These are phyloP conservation scores for Terebella lapidaria DNA, from an alignment of 2,888 invertebrate genomes.

Conservation along the genomic window DNA sequence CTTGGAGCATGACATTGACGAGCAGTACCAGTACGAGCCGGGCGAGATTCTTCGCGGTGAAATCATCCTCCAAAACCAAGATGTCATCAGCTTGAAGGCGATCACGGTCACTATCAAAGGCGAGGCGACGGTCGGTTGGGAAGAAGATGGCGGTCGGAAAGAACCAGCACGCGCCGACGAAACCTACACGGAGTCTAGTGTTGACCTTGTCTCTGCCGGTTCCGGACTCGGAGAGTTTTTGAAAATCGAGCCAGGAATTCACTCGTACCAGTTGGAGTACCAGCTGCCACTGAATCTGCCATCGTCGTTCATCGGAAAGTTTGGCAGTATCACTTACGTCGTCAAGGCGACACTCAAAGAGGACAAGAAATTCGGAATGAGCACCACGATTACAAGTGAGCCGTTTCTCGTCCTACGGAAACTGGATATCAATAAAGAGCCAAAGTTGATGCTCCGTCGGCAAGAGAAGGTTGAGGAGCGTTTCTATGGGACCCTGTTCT, in stretches of 20 bases:
- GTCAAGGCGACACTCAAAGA: slow-evolving; percentile 44
- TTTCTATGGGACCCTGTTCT: slow-evolving; percentile 30
- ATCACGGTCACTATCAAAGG: slow-evolving; percentile 26
- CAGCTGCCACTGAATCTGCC: slow-evolving; percentile 45
- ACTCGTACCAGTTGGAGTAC: slow-evolving; percentile 46
- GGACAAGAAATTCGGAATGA: slow-evolving; percentile 33
- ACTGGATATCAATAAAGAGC: slow-evolving; percentile 21
- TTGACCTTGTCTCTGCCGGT: slow-evolving; percentile 21
- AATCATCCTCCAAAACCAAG: slow-evolving; percentile 20
- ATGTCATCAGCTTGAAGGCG: slow-evolving; percentile 22
- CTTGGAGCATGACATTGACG: slow-evolving; percentile 52
- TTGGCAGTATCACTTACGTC: slow-evolving; percentile 51
- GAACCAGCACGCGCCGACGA: slow-evolving; percentile 34
- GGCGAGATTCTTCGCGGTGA: slow-evolving; percentile 46
- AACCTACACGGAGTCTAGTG: slow-evolving; percentile 42
- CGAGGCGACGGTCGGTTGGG: slow-evolving; percentile 45
- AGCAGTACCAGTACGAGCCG: slow-evolving; percentile 52
- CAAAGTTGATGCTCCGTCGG: slow-evolving; percentile 16
- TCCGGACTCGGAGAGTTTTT: slow-evolving; percentile 18
- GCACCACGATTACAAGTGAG: slow-evolving; percentile 47
- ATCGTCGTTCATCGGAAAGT: slow-evolving; percentile 52
- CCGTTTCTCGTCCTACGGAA: slow-evolving; percentile 43
- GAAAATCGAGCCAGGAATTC: slow-evolving; percentile 32
- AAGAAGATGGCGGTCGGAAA: slow-evolving; percentile 31
- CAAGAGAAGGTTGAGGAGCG: slow-evolving; percentile 28